Percentiles rank a stretch among this genome's conserved stretches.
Conservation (phyloP, 2,888 invertebrate genomes). For the Aelia acuminata region DNA sequence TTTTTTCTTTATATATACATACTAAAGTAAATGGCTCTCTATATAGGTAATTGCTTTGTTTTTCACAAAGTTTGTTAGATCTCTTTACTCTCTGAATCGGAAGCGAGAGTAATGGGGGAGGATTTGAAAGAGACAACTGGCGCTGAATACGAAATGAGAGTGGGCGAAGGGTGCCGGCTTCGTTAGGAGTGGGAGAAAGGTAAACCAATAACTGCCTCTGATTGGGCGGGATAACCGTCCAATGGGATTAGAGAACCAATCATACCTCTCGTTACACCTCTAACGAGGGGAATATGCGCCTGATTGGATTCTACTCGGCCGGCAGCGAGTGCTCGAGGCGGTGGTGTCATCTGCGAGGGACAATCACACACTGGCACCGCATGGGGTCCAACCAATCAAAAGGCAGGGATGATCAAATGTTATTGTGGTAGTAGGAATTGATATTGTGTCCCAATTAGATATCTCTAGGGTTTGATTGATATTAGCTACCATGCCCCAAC, state of each 20-base stretch:
- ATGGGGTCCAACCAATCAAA: background rate
- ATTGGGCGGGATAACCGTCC: slow-evolving; percentile 58
- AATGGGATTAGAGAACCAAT: slow-evolving; percentile 56
- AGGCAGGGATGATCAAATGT: background rate
- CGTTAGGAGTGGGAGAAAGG: slow-evolving; percentile 54
- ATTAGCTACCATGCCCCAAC: background rate
- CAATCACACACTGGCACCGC: background rate
- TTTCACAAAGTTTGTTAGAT: background rate
- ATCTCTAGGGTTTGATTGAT: background rate
- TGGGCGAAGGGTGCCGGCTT: slow-evolving; percentile 43
- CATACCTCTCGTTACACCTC: slow-evolving; percentile 57
- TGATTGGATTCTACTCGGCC: slow-evolving; percentile 49
- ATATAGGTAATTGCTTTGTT: slow-evolving; percentile 40
- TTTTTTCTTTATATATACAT: background rate
- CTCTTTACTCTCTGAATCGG: background rate
- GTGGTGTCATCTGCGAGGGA: background rate
- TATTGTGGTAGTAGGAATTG: background rate
- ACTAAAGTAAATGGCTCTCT: background rate
- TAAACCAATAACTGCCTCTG: slow-evolving; percentile 59
- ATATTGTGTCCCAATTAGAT: background rate
- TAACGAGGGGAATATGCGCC: slow-evolving; percentile 58
- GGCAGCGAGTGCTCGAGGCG: background rate
- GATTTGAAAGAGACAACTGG: slow-evolving; percentile 39
- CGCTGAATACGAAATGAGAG: slow-evolving; percentile 52
- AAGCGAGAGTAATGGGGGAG: slow-evolving; percentile 10